Evolutionary conservation across 2,888 invertebrate species (phyloP).

Genomic region (Mellilla xanthometata): DNA sequence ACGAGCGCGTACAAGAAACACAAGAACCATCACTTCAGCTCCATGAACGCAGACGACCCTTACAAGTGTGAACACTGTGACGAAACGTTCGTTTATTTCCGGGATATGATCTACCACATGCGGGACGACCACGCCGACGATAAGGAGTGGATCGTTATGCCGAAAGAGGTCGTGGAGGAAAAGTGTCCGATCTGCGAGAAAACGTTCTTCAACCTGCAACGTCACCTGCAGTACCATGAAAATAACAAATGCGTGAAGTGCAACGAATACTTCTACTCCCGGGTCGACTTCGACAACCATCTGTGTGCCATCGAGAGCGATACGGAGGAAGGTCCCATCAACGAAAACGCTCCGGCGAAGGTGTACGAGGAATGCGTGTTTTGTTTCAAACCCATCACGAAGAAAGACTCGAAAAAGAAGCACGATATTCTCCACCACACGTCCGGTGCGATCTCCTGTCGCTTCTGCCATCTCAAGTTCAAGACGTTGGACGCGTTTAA

Average conservation of each 20-base stretch:
- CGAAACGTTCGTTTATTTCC: conserved; percentile 78
- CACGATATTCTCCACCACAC: conserved; percentile 67
- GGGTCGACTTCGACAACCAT: conserved; percentile 65
- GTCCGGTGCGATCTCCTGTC: conserved; percentile 73
- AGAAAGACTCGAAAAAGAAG: conserved; percentile 53
- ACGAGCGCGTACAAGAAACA: conserved; percentile 74
- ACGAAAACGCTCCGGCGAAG: conserved; percentile 36
- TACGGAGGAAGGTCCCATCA: conserved; percentile 48
- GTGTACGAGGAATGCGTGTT: conserved; percentile 71
- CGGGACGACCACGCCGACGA: conserved; percentile 69
- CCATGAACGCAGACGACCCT: conserved; percentile 68
- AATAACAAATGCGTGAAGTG: conserved; percentile 76
- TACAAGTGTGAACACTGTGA: conserved; percentile 78
- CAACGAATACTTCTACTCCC: conserved; percentile 71
- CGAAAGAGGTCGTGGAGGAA: conserved; percentile 68
- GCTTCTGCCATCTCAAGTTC: conserved; percentile 73
- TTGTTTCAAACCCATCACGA: conserved; percentile 75
- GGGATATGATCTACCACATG: conserved; percentile 78
- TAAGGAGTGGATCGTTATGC: conserved; percentile 72
- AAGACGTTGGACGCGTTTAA: conserved; percentile 76
- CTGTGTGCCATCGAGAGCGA: conserved; percentile 74
- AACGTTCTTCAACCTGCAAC: conserved; percentile 67
- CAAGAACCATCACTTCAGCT: conserved; percentile 71
- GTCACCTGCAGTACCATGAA: conserved; percentile 71
- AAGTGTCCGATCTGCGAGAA: conserved; percentile 71